Evolutionary conservation across 2,113 vertebrate genomes (phyloP).

Genomic region (Grantiella picta): DNA sequence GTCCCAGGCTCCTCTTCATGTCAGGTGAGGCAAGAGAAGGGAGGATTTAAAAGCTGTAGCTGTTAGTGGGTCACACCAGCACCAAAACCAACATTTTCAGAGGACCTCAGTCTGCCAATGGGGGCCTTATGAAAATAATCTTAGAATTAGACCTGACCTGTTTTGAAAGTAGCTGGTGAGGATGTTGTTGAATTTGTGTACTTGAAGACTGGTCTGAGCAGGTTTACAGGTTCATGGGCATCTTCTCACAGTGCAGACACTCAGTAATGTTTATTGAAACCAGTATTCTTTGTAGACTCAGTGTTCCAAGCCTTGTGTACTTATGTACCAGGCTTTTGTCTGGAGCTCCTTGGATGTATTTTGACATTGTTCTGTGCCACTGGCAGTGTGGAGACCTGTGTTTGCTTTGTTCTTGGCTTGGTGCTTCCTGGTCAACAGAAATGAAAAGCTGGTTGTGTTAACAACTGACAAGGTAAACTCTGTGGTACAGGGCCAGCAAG

Average conservation of each 20-base stretch:
- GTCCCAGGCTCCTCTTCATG: neutral
- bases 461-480: neutral
- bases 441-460: neutral
- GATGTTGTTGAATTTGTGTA: neutral
- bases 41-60: neutral
- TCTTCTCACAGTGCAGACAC: neutral
- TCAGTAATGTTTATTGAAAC: neutral
- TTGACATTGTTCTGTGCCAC: neutral
- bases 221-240: neutral
- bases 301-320: neutral
- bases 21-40: neutral
- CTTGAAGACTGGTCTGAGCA: neutral
- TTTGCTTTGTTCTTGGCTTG: neutral
- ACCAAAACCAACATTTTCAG: neutral
- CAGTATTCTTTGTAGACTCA: accelerated
- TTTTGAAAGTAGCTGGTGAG: neutral
- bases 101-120: neutral
- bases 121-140: neutral
- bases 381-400: neutral
- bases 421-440: neutral
- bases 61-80: neutral
- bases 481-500: neutral
- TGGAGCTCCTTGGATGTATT: neutral
- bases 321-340: neutral
- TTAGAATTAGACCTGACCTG: neutral